phyloP scores from a whole-genome alignment of 2,888 invertebrate genomes.

The Drosophila robusta region DNA sequence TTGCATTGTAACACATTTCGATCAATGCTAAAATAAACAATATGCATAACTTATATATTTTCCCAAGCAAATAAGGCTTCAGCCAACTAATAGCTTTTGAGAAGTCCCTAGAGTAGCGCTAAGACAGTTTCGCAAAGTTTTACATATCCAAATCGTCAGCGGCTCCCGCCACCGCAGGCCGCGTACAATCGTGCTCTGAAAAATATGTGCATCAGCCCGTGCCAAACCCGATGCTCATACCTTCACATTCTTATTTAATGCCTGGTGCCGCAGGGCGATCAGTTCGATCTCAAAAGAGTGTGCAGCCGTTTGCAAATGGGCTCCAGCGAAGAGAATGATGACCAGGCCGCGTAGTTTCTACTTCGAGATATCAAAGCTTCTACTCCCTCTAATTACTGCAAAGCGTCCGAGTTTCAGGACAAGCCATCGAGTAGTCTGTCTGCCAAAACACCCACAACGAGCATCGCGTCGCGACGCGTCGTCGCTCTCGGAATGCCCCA shows the following conservation, averaged over 20 bases:
- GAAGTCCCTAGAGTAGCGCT: neutral
- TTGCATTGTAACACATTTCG: too few species aligned
- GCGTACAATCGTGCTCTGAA: slow-evolving; percentile 42
- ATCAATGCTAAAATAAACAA: too few species aligned
- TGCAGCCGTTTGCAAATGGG: slow-evolving; percentile 76
- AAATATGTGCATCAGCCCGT: slow-evolving; percentile 74
- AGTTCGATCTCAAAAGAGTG: slow-evolving; percentile 81
- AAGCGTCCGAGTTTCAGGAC: slow-evolving; percentile 53
- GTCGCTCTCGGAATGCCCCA: slow-evolving; percentile 53
- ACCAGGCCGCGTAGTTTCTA: slow-evolving; percentile 45
- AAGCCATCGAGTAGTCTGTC: slow-evolving; percentile 54
- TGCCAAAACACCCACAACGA: slow-evolving; percentile 70
- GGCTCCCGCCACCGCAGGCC: slow-evolving; percentile 29
- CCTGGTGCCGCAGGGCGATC: slow-evolving; percentile 78
- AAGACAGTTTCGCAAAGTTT: slow-evolving; percentile 56
- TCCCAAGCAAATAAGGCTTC: too few species aligned
- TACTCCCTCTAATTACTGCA: slow-evolving; percentile 69
- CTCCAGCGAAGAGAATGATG: slow-evolving; percentile 45
- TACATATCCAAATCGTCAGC: slow-evolving; percentile 55
- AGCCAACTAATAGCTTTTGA: neutral
- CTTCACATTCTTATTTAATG: slow-evolving; percentile 69
- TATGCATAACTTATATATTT: too few species aligned
- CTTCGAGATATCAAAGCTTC: slow-evolving; percentile 64
- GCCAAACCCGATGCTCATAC: slow-evolving; percentile 76
- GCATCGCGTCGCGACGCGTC: slow-evolving; percentile 48